Percentiles rank a stretch among this genome's conserved stretches.
Conservation (phyloP, 2,797 vertebrate species). For the Threskiornis aethiopicus region DNA sequence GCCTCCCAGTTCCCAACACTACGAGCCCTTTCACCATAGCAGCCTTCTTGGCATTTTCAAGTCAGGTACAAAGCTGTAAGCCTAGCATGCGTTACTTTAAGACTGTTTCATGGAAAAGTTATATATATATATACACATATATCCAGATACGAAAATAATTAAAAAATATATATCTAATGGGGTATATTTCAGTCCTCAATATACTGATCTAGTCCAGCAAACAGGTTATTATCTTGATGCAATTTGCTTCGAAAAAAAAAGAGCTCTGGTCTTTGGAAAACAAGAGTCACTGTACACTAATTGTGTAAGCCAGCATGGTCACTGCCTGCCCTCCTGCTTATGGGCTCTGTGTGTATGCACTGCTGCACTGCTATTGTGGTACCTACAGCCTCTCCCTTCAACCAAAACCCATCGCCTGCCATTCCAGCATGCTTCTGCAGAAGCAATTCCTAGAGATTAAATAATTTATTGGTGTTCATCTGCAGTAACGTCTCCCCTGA, state of each 20-base stretch:
- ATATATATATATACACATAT: not conserved
- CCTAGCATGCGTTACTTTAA: not conserved
- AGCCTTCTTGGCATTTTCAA: constrained; percentile 15
- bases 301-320: not conserved
- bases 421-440: constrained; percentile 18
- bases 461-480: constrained; percentile 27
- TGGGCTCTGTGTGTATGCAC: not conserved
- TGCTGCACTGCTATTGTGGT: not conserved
- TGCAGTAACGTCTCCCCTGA: not conserved
- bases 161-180: too few species aligned
- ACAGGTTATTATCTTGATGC: not conserved
- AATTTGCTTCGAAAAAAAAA: not conserved
- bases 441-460: constrained; percentile 18
- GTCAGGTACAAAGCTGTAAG: constrained; percentile 31
- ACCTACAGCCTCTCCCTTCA: not conserved
- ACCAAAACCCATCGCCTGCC: not conserved
- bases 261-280: not conserved
- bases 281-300: not conserved
- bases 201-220: not conserved
- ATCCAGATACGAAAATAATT: not conserved
- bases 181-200: not conserved
- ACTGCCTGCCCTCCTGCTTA: not conserved
- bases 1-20: constrained; percentile 14
- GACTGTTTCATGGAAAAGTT: not conserved
- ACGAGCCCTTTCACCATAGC: constrained; percentile 4